Evolutionary conservation across 2,888 invertebrate genomes (phyloP).

Genomic region (Drosophila mercatorum): DNA sequence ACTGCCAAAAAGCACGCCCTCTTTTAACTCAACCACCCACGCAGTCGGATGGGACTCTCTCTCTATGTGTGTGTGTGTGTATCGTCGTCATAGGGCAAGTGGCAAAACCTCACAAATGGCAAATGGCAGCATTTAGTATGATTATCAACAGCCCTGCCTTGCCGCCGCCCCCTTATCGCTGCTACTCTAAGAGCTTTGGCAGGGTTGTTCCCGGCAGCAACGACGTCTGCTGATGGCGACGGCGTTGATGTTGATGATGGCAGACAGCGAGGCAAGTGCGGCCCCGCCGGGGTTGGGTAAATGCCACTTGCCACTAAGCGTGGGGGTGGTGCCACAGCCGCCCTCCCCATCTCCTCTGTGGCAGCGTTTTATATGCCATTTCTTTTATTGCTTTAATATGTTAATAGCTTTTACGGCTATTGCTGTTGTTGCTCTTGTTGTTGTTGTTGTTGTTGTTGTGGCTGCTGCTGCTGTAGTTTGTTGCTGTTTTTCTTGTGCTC

Average conservation of each 20-base stretch:
- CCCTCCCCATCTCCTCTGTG: conserved; percentile 30
- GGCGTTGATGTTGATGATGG: conserved; percentile 60
- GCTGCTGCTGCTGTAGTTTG: conserved; percentile 26
- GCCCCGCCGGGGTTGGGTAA: conserved; percentile 52
- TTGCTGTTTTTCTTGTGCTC: conserved; percentile 52
- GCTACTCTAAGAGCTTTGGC: conserved; percentile 27
- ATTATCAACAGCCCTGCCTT: conserved; percentile 63
- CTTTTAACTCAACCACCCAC: conserved; percentile 23
- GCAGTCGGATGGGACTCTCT: conserved; percentile 5
- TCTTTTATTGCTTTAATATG: conserved; percentile 77
- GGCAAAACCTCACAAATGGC: conserved; percentile 80
- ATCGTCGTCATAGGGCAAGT: conserved; percentile 71
- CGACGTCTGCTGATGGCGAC: conserved; percentile 52
- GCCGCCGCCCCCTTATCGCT: not conserved
- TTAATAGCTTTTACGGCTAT: conserved; percentile 64
- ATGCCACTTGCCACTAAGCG: conserved; percentile 67
- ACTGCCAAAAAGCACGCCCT: conserved; percentile 57
- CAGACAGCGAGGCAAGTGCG: conserved; percentile 52
- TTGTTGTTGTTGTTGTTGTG: conserved; percentile 29
- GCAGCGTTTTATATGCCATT: conserved; percentile 81
- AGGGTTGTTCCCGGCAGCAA: conserved; percentile 25
- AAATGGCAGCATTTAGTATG: conserved; percentile 83
- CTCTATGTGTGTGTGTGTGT: conserved; percentile 1
- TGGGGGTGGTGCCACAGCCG: conserved; percentile 53
- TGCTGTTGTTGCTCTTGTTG: conserved; percentile 30